phyloP scores from a whole-genome alignment of 53 echinoderm and acorn worm species.

The Hippasteria phrygiana region DNA sequence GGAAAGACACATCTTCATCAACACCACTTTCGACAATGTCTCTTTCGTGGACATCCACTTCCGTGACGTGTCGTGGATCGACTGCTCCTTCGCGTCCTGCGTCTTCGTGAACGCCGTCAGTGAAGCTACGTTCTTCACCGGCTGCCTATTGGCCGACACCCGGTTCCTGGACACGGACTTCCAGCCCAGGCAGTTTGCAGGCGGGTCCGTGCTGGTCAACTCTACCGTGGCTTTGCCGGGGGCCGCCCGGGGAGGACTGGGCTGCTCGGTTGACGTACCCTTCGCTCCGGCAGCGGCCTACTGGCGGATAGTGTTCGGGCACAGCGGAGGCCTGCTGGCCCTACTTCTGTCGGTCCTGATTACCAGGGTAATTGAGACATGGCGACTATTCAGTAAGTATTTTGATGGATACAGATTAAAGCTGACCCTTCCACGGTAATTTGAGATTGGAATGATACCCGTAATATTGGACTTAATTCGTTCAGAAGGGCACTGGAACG shows the following conservation, averaged over 20 bases:
- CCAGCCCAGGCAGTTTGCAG: constrained; percentile 33
- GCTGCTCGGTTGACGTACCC: constrained; percentile 63
- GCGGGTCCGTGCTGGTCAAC: constrained; percentile 15
- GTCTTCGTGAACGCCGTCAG: constrained; percentile 33
- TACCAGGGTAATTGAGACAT: constrained; percentile 21
- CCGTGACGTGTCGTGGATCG: constrained; percentile 37
- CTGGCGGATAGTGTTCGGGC: constrained; percentile 41
- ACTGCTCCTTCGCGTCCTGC: constrained; percentile 30
- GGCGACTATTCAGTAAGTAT: constrained; percentile 58
- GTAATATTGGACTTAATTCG: not conserved
- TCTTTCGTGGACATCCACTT: constrained; percentile 26
- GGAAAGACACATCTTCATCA: constrained; percentile 1
- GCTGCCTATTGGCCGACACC: constrained; percentile 25
- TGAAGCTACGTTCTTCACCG: constrained; percentile 41
- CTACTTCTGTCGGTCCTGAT: constrained; percentile 32
- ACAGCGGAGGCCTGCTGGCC: constrained; percentile 46
- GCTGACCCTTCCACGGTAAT: not conserved
- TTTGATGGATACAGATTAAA: not conserved
- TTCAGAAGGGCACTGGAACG: not conserved
- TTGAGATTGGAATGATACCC: not conserved
- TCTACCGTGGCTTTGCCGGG: not conserved
- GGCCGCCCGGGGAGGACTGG: not conserved
- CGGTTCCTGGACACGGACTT: constrained; percentile 52
- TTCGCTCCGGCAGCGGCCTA: constrained; percentile 60
- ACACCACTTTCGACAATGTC: constrained; percentile 52